A percentile compares a stretch with the other conserved stretches of the same genome.
Conservation (phyloP, 1,140 invertebrate genomes). For the Scylla paramamosain region DNA sequence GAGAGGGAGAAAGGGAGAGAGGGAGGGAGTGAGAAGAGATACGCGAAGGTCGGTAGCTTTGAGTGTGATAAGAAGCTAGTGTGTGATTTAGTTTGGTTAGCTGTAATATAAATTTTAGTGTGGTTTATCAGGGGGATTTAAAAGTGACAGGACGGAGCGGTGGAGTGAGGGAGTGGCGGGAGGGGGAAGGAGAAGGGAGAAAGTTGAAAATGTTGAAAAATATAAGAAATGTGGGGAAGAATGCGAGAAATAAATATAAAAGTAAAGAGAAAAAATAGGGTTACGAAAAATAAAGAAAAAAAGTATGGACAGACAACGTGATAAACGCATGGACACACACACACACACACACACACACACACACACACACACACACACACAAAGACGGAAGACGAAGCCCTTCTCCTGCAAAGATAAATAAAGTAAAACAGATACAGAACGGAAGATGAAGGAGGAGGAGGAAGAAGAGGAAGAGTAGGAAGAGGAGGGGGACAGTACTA, state of each 20-base stretch:
- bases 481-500: not conserved
- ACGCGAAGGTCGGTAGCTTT: not conserved
- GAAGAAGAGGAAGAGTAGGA: not conserved
- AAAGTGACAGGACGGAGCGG: not conserved
- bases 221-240: not conserved
- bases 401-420: not conserved
- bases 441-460: not conserved
- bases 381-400: not conserved
- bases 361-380: slow-evolving; percentile 15
- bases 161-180: not conserved
- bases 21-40: not conserved
- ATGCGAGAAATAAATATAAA: not conserved
- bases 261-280: too few species aligned
- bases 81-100: not conserved
- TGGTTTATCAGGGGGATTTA: not conserved
- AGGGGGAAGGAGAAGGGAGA: not conserved
- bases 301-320: too few species aligned
- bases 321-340: not conserved
- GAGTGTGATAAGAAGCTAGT: not conserved
- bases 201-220: not conserved
- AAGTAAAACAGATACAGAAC: slow-evolving; percentile 40
- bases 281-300: too few species aligned
- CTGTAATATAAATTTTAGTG: not conserved
- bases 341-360: slow-evolving; percentile 34
- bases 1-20: not conserved